Conservation (phyloP, 1,140 invertebrate genomes). For the Oryctes rhinoceros region DNA sequence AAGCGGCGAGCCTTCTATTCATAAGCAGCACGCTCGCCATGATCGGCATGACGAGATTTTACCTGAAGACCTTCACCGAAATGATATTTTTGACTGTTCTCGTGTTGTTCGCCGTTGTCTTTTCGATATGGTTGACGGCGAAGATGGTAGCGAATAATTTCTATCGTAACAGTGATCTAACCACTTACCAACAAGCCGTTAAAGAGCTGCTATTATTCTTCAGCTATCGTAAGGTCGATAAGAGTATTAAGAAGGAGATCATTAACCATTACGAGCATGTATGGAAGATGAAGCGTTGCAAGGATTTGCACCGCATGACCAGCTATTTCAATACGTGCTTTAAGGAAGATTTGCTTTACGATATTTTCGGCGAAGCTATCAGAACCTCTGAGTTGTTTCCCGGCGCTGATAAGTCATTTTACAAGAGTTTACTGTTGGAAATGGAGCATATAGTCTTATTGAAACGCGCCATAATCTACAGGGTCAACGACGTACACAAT, state of each 20-base stretch:
- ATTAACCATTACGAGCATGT: constrained; percentile 51
- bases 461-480: constrained; percentile 44
- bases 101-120: constrained; percentile 3
- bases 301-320: constrained; percentile 40
- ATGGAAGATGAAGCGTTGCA: constrained; percentile 48
- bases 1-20: constrained; percentile 13
- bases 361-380: constrained; percentile 46
- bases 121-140: constrained; percentile 38
- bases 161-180: constrained; percentile 45
- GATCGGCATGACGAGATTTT: constrained; percentile 12
- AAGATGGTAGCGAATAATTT: constrained; percentile 44
- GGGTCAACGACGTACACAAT: constrained; percentile 46
- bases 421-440: constrained; percentile 44
- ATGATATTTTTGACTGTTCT: constrained; percentile 20
- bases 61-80: not conserved
- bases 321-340: constrained; percentile 43
- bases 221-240: constrained; percentile 44
- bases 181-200: constrained; percentile 48
- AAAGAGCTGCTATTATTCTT: constrained; percentile 46
- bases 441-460: constrained; percentile 44
- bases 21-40: constrained; percentile 15
- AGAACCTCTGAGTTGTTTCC: constrained; percentile 40
- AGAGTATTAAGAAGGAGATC: constrained; percentile 46
- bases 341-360: constrained; percentile 46
- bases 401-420: constrained; percentile 42